These are phyloP conservation scores for Corythucha ciliata DNA, from an alignment of 2,888 invertebrate genomes.

Conservation along the genomic window DNA sequence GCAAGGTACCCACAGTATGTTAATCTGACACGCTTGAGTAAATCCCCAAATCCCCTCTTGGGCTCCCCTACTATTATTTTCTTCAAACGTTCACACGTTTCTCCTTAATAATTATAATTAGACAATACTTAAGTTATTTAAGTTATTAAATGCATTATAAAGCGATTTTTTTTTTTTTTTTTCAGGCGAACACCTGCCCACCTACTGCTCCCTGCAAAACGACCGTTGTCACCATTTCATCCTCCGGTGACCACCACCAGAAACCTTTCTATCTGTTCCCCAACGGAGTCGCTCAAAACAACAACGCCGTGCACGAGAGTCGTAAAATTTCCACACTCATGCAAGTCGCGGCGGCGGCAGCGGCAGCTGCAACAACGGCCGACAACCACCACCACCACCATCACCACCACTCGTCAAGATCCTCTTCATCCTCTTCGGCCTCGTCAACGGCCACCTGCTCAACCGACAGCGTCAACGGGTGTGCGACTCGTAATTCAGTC, in stretches of 20 bases:
- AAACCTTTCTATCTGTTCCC: constrained; percentile 29
- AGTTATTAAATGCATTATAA: not conserved
- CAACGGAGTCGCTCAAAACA: constrained; percentile 13
- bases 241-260: no score
- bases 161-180: constrained; percentile 14
- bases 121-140: not conserved
- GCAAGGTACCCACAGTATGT: constrained; percentile 17
- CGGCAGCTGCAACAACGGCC: constrained; percentile 17
- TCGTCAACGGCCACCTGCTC: constrained; percentile 9
- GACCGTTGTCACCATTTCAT: constrained; percentile 27
- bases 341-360: constrained; percentile 4
- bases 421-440: no score
- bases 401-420: constrained; percentile 14
- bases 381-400: constrained; percentile 22
- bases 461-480: constrained; percentile 27
- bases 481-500: no score
- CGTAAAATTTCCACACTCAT: constrained; percentile 26
- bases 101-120: not conserved
- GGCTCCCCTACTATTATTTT: no score
- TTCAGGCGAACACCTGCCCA: constrained; percentile 14
- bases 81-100: no score
- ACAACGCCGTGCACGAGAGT: constrained; percentile 18
- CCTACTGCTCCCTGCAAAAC: constrained; percentile 26
- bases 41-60: no score
- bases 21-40: no score